A percentile compares a stretch with the other conserved stretches of the same genome.
Evolutionary conservation across 2,888 invertebrate genomes (phyloP).

Genomic region (Diarsia mendica): DNA sequence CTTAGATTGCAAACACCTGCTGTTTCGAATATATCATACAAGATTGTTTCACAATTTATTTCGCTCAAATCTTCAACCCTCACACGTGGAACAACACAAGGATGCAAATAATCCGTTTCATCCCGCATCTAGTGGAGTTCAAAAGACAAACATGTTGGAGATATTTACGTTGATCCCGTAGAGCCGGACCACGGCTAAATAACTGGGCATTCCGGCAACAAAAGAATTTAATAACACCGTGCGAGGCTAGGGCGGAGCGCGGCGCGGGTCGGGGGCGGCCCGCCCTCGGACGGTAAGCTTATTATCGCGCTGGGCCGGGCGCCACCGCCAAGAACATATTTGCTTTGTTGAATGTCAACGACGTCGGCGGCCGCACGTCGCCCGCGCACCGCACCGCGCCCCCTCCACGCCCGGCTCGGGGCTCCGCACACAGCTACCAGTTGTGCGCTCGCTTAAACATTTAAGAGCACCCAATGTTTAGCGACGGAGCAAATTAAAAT

Average conservation of each 20-base stretch:
- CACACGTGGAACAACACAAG: slow-evolving; percentile 63
- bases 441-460: slow-evolving; percentile 87
- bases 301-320: slow-evolving; percentile 81
- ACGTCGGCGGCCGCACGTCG: slow-evolving; percentile 70
- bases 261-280: slow-evolving; percentile 71
- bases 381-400: slow-evolving; percentile 47
- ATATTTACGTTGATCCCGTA: slow-evolving; percentile 84
- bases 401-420: slow-evolving; percentile 30
- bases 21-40: slow-evolving; percentile 72
- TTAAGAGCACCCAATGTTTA: slow-evolving; percentile 88
- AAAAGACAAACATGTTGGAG: slow-evolving; percentile 79
- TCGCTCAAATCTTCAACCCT: slow-evolving; percentile 47
- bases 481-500: slow-evolving; percentile 89
- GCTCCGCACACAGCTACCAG: slow-evolving; percentile 80
- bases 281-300: slow-evolving; percentile 85
- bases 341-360: slow-evolving; percentile 87
- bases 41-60: slow-evolving; percentile 75
- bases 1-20: slow-evolving; percentile 76
- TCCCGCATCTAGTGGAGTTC: slow-evolving; percentile 77
- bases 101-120: slow-evolving; percentile 80
- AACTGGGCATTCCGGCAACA: slow-evolving; percentile 85
- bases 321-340: slow-evolving; percentile 83
- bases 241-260: slow-evolving; percentile 75
- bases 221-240: slow-evolving; percentile 89
- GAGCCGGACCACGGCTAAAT: slow-evolving; percentile 82